Base-by-base conservation (phyloP, 2,888 invertebrate genomes). In the Brachypalpus laphriformis region DNA sequence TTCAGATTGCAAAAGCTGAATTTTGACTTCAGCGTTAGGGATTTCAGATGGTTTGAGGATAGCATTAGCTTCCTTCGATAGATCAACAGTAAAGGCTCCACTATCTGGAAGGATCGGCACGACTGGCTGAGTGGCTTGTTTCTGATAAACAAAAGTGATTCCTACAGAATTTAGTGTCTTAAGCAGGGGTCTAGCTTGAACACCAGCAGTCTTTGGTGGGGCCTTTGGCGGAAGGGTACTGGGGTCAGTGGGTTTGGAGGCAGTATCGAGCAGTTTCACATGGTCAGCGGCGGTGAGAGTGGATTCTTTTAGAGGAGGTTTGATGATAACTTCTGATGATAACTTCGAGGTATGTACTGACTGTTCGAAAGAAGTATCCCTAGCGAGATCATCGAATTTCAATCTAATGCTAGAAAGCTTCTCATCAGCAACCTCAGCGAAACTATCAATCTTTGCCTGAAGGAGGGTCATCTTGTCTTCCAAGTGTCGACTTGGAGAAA, bases 351-450 rank as follows among this genome's bases (percentile, higher is more conserved):
- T 1, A 9, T 59, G 47, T 9, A 9, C 0, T 8, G n/a, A 0
- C 7, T 37, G 18, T 28, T 20, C 22, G 5, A 34, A 8, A 7
- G 54, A 16, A 1, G 28, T n/a, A 51, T 78, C 70, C 9, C 40
- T 34, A 22, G 59, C 25, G 45, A 77, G 40, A 59, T 81, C 81
- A 31, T 80, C 70, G 22, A 74, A 49, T 20, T 16, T 85, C 0
- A 47, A 75, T 5, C 81, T 70, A 14, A 85, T 51, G 8, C 57
- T 85, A 0, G 85, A 80, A 3, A 85, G 34, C 34, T 81, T 85
- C 22, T 80, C 75, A 49, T 85, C 85, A 0, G 85, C 85, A 18
- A 85, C 66, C 45, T 85, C 85, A 28, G 85, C 85, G 37, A 85
- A 85, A 25, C 66, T 85, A 2, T 85, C 81, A 9, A 85, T 85